Evolutionary conservation across 2,113 vertebrate genomes (phyloP), one percentile per base, ranked within the genome.

Genomic region (Xiphophorus maculatus): DNA sequence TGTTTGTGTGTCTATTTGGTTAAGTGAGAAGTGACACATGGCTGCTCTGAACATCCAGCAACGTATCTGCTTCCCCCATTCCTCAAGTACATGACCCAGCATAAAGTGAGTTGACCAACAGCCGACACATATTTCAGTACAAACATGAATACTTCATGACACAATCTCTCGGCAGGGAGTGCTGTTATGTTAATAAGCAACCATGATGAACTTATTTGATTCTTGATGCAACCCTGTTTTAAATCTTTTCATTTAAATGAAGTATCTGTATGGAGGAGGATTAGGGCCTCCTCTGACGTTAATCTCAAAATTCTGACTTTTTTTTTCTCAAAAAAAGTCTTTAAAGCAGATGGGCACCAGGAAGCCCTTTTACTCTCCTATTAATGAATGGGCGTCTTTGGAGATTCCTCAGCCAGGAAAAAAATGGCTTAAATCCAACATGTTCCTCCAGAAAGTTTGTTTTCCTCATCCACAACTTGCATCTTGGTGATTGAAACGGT

Each of bases 111-210:
- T 40, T 44, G 69, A 29, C 5, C 3, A 42, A 71, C 71, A 68
- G 74, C 71, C 74, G 60, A 27, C 32, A 77, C 30, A 63, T 25
- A 27, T 63, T 67, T 65, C 61, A 61, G 28, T 70, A 33, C 27
- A 54, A 29, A 69, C 29, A 66, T 67, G 30, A 44, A 22, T 4
- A 9, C 19, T 37, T 60, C 42, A 54, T 54, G 48, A 22, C 48
- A 25, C 6, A 54, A 25, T 22, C 48, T 54, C 48, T 22, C 48
- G 25, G 22, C 22, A 54, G 40, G 40, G 3, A 42, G 40, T 42
- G 19, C 48, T 54, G 40, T 19, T 54, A 25, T 22, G 19, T 54
- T 25, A 22, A 54, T 54, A 17, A 25, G 48, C 19, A 54, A 54
- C 5, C 17, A 19, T 54, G 7, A 54, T 19, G 48, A 19, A 25